Percentiles rank a stretch among this genome's conserved stretches.
Evolutionary conservation across 2,113 vertebrate genomes (phyloP).

Genomic region (Alectura lathami): DNA sequence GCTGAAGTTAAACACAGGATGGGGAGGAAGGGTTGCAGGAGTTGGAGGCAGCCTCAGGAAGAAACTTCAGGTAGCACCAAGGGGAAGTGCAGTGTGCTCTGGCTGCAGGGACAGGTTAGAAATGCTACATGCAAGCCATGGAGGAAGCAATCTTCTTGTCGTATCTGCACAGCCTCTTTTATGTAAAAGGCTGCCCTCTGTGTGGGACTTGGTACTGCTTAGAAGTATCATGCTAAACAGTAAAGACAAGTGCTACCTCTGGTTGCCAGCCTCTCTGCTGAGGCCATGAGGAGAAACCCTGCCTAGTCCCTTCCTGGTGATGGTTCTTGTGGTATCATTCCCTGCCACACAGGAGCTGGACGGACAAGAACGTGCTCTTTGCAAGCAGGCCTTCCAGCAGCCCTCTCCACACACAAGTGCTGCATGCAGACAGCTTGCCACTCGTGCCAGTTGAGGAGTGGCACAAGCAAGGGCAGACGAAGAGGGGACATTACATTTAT

Average conservation of each 20-base stretch:
- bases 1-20: background rate
- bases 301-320: background rate
- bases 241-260: background rate
- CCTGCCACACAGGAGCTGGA: background rate
- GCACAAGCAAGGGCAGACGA: background rate
- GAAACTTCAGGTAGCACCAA: background rate
- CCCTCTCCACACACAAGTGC: fast-evolving
- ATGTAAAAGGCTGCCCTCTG: background rate
- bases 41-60: background rate
- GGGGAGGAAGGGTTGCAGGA: background rate
- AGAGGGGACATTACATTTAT: background rate
- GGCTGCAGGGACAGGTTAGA: background rate
- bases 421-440: background rate
- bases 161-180: background rate
- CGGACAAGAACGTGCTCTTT: background rate
- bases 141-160: background rate
- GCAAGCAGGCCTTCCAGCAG: background rate
- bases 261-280: background rate
- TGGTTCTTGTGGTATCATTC: background rate
- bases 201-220: no score
- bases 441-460: fast-evolving
- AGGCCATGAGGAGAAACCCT: background rate
- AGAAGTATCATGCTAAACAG: background rate
- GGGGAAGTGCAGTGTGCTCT: background rate
- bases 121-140: background rate